phyloP scores from a whole-genome alignment of 2,888 invertebrate genomes.

The Hyppa rectilinea region DNA sequence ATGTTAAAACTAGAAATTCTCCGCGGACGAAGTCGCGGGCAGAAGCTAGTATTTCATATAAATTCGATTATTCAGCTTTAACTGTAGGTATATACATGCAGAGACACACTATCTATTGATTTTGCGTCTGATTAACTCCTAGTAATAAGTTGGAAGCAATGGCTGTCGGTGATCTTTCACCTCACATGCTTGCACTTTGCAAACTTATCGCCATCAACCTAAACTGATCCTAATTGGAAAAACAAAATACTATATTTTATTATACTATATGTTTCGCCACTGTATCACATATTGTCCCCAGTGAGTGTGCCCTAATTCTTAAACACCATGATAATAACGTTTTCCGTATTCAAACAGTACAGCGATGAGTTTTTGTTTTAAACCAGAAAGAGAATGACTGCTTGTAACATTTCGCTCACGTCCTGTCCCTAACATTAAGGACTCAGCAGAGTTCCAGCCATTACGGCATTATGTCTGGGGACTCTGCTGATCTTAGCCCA shows the following conservation, averaged over 20 bases:
- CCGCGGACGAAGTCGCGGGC: too few species aligned
- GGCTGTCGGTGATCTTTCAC: background rate
- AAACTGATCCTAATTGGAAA: background rate
- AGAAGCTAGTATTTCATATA: too few species aligned
- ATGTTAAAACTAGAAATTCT: too few species aligned
- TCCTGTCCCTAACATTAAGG: slow-evolving; percentile 45
- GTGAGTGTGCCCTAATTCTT: background rate
- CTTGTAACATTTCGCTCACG: slow-evolving; percentile 53
- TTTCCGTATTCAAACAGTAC: slow-evolving; percentile 25
- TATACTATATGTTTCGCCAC: background rate
- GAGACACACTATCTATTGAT: background rate
- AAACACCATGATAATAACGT: background rate
- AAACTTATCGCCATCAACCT: background rate
- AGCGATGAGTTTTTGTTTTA: slow-evolving; percentile 16
- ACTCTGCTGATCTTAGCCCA: slow-evolving; percentile 20
- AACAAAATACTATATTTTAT: background rate
- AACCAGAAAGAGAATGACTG: slow-evolving; percentile 5
- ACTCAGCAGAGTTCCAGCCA: slow-evolving; percentile 35
- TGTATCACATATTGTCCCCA: background rate
- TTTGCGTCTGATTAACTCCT: background rate
- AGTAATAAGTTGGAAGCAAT: background rate
- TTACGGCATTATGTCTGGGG: slow-evolving; percentile 22
- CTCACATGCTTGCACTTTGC: background rate
- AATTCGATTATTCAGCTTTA: background rate
- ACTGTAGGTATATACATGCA: background rate